Evolutionary conservation across 2,888 invertebrate genomes (phyloP), one percentile per base, ranked within the genome.

Genomic region (Eupsilia transversa): DNA sequence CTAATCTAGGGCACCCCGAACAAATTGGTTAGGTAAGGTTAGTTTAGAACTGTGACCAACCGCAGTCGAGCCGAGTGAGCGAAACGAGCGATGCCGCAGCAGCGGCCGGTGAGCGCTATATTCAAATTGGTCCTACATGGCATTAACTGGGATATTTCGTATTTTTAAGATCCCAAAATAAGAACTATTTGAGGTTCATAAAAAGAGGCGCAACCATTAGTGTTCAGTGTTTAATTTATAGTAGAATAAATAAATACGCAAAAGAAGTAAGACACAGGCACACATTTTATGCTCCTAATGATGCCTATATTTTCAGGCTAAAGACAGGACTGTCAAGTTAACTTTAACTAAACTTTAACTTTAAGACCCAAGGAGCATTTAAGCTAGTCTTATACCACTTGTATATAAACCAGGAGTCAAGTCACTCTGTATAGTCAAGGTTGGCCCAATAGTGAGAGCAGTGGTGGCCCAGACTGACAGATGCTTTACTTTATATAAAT

Each of bases 401-500:
- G 57, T 71, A 79, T 71, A 72, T 66, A 43, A 72, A 79, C 49
- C 56, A 66, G 46, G 27, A 49, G 60, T 20, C n/a, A n/a, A n/a
- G n/a, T n/a, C n/a, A n/a, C n/a, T n/a, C 79, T 56, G 27, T n/a
- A n/a, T 72, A 57, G 27, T 14, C 43, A 57, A 57, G 66, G 56
- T 33, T 63, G 69, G 76, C 56, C 38, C 38, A n/a, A n/a, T n/a
- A n/a, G n/a, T n/a, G n/a, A n/a, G n/a, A n/a, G n/a, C n/a, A 38
- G 38, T 10, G 38, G 9, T 38, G n/a, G n/a, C n/a, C n/a, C n/a
- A n/a, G n/a, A n/a, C n/a, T 41, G 14, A 41, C 14, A 41, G 14
- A 14, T 14, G 41, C 41, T 41, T 41, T 14, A 41, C 14, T 14
- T 41, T 14, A 14, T 41, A 14, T 41, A 41, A 41, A 41, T 41